These are phyloP conservation scores for Thamnophis sirtalis DNA, from an alignment of 2,113 vertebrate species.

Conservation along the genomic window DNA sequence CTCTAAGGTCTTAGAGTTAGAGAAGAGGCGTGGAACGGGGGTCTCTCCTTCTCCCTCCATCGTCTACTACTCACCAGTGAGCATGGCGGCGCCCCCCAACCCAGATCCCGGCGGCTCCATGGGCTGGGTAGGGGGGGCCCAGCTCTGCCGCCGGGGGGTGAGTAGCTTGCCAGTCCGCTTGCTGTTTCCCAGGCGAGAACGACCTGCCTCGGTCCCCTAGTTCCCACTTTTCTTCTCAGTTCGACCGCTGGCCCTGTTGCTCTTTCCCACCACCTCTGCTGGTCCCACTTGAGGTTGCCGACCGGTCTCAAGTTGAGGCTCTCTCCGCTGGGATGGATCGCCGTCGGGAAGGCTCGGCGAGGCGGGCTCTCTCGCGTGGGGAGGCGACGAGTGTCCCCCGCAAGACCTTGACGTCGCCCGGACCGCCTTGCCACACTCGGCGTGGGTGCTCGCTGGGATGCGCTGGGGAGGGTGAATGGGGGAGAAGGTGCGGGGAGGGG, in stretches of 20 bases:
- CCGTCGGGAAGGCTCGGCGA: background rate
- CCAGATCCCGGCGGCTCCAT: conserved; percentile 65
- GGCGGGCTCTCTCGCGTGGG: background rate
- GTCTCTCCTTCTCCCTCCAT: background rate
- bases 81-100: conserved; percentile 37
- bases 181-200: background rate
- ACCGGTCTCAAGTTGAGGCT: background rate
- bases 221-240: background rate
- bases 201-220: background rate
- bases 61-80: conserved; percentile 51
- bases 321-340: background rate
- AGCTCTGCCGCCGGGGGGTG: background rate
- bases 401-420: background rate
- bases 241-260: background rate
- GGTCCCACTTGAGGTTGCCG: background rate
- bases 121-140: conserved; percentile 18
- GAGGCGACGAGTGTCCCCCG: background rate
- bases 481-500: background rate
- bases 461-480: conserved; percentile 20
- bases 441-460: conserved; percentile 2
- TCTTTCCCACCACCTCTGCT: background rate
- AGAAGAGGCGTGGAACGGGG: background rate
- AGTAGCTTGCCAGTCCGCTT: background rate
- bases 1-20: background rate
- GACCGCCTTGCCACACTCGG: conserved; percentile 41